Evolutionary conservation across 2,797 vertebrate species (phyloP), one percentile per base, ranked within the genome.

Genomic region (Channallabes apus): DNA sequence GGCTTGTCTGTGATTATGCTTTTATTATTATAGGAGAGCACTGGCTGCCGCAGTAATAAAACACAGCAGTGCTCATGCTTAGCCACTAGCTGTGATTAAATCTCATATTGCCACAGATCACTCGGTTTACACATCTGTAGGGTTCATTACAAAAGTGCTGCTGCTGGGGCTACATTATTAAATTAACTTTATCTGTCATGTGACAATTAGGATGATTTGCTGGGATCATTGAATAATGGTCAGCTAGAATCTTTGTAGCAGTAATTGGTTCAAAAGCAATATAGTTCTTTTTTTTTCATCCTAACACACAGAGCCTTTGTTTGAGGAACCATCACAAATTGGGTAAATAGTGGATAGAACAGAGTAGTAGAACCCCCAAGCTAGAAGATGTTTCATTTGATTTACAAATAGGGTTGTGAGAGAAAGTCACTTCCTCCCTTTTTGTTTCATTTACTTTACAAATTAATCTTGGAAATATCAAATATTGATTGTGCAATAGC

Each of bases 1-100:
- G 89, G 93, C 92, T 90, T 88, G 89, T 88, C 88, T 78, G 86
- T 94, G 92, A 95, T 95, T 95, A 94, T 91, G 38, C 87, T 91
- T 92, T 90, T 91, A 93, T 92, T 92, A 93, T 93, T 92, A 93
- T 91, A 89, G 91, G 91, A 73, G 89, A 88, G 91, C 86, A 87
- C 91, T 91, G 90, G 90, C 87, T 79, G 65, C 82, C 86, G 90
- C 82, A 88, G 84, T 91, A 90, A 83, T 94, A 92, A 94, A 94
- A 93, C 91, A 91, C 86, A 77, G 86, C 86, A 89, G 89, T 82
- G 90, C 92, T 93, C 89, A 83, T 78, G 90, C 89, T 85, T 81
- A 17, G 73, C 82, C 85, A 82, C 58, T 82, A 68, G 89, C 82
- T 91, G 89, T 87, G 61, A 90, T 88, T 87, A 82, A 90, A 91